phyloP scores from a whole-genome alignment of 2,113 vertebrate species.

The Collichthys lucidus region DNA sequence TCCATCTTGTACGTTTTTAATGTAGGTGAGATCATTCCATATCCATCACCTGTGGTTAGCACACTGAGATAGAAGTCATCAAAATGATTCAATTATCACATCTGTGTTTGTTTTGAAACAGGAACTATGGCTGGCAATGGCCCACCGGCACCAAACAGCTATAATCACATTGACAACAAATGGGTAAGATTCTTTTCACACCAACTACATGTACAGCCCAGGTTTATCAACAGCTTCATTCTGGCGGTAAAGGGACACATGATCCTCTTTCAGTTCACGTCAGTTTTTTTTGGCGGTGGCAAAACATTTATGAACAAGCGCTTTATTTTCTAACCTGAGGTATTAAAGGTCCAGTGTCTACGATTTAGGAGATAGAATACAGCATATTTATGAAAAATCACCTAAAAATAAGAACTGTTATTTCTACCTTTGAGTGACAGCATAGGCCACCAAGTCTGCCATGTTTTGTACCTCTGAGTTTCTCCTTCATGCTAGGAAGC shows the following conservation, averaged over 20 bases:
- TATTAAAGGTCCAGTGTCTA: too few relatives aligned
- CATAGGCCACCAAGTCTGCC: too few relatives aligned
- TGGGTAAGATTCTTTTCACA: constrained; percentile 83
- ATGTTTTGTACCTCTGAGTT: too few relatives aligned
- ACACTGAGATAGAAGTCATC: neutral
- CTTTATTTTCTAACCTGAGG: too few relatives aligned
- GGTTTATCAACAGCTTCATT: neutral
- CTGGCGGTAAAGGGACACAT: too few relatives aligned
- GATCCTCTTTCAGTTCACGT: neutral
- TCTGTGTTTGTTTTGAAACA: constrained; percentile 62
- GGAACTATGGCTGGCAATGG: constrained; percentile 81
- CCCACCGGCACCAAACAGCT: constrained; percentile 84
- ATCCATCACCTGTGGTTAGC: constrained; percentile 1
- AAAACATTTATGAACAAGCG: too few relatives aligned
- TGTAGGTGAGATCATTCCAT: constrained; percentile 14
- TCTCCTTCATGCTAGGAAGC: too few relatives aligned
- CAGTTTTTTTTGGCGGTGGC: neutral
- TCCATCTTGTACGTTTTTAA: neutral
- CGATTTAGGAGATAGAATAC: too few relatives aligned
- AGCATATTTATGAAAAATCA: too few relatives aligned
- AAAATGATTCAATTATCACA: constrained; percentile 17
- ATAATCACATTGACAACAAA: constrained; percentile 89
- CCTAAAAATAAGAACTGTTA: too few relatives aligned
- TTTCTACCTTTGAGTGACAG: too few relatives aligned
- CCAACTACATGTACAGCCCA: neutral